Base-by-base conservation (phyloP, 1,140 invertebrate genomes). In the Drosophila lowei region DNA sequence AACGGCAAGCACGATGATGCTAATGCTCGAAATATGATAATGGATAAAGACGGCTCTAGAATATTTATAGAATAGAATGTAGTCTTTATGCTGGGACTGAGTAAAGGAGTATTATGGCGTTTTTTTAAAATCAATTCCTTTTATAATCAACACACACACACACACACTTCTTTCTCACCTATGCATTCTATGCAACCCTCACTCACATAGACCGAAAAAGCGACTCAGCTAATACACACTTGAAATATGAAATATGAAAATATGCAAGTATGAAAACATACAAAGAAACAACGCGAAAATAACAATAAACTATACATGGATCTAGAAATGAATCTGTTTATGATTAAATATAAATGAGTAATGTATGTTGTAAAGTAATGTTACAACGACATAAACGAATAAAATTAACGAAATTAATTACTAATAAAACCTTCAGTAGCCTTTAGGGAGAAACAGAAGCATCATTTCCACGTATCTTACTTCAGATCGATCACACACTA, bases 41-140 rank as follows among this genome's bases (percentile, higher is more conserved):
- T 1, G 11, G 30, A 34, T 34, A 34, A 38, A 11, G 3, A 68
- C 71, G 74, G 83, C 61, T 84, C 79, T 91, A 91, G 90, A 90
- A 90, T 91, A 91, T 90, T 90, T 91, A 64, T 90, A 91, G 90
- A 91, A 90, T 91, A 91, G 90, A 91, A 71, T 91, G 90, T 90
- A 91, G 90, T 83, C 81, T 74, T 75, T 89, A 90, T 91, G 90
- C 90, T 91, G 90, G 90, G 91, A 90, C 81, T 91, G 84, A 91
- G 88, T 91, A 91, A 91, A 90, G 89, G 90, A 91, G 90, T 91
- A 91, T 91, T 91, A 91, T 91, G 90, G 90, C 79, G 83, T 91
- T 91, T 91, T 90, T 88, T 79, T 81, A 61, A 79, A 71, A 44
- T 67, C 63, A 75, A 75, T 63, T 71, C n/a, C 48, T 68, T 73